Conservation (phyloP, 2,797 vertebrate genomes). For the Natrix natrix region DNA sequence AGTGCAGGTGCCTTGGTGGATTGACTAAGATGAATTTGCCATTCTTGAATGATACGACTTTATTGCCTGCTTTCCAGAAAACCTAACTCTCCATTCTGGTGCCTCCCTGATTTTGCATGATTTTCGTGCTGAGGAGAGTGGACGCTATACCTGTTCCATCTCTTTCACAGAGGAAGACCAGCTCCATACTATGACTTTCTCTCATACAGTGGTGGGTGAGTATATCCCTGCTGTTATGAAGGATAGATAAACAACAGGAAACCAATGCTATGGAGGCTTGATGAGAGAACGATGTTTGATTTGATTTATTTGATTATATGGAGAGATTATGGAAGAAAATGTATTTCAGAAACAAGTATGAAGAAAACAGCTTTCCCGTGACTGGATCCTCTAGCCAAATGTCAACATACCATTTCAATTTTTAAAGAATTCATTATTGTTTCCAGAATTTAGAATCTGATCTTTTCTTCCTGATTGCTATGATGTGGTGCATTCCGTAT, state of each 20-base stretch:
- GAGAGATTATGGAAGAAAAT: not conserved
- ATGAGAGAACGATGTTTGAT: not conserved
- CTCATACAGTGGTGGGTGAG: slow-evolving; percentile 15
- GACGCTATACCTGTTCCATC: not conserved
- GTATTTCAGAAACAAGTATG: not conserved
- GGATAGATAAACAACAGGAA: not conserved
- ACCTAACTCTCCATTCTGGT: not conserved
- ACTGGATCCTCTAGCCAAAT: not conserved
- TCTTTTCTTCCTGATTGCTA: not conserved
- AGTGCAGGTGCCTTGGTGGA: not conserved
- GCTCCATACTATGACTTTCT: not conserved
- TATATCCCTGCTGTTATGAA: not conserved
- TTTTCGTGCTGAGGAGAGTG: slow-evolving; percentile 10
- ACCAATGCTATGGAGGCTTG: not conserved
- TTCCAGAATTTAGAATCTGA: not conserved
- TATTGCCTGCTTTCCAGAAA: not conserved
- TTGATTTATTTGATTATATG: not conserved
- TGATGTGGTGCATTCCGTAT: not conserved
- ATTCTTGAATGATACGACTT: not conserved
- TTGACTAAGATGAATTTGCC: not conserved
- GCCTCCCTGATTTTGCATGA: slow-evolving; percentile 1
- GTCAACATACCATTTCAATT: not conserved
- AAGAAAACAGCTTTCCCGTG: not conserved
- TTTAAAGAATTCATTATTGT: not conserved
- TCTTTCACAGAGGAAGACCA: not conserved